Evolutionary conservation across 2,888 invertebrate genomes (phyloP).

Genomic region (Acrobeloides nanus): DNA sequence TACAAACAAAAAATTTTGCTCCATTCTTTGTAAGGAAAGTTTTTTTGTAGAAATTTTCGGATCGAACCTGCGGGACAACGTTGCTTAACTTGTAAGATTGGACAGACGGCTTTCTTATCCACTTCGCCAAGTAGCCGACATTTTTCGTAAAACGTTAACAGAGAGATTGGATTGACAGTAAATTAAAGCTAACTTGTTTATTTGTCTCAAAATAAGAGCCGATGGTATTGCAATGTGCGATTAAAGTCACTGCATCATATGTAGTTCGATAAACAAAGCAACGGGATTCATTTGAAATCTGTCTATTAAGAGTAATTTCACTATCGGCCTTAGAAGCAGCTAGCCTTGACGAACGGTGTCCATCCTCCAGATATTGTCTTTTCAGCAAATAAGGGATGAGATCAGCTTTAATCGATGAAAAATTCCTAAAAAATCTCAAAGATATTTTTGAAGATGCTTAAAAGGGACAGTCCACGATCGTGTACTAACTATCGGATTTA

Average conservation of each 20-base stretch:
- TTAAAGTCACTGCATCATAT: conserved; percentile 28
- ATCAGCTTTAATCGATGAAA: conserved; percentile 47
- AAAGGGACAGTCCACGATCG: no score
- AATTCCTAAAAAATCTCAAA: conserved; percentile 27
- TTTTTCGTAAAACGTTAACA: no score
- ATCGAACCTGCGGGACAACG: no score
- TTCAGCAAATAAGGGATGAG: conserved; percentile 38
- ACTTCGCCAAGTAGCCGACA: no score
- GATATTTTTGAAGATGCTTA: no score
- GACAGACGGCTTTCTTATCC: no score
- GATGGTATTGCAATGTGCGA: conserved; percentile 39
- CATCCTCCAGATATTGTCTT: conserved; percentile 23
- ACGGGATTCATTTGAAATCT: conserved; percentile 2
- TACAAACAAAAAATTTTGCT: no score
- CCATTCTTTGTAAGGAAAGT: no score
- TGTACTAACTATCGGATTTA: no score
- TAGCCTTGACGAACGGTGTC: no score
- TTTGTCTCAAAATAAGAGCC: conserved; percentile 47
- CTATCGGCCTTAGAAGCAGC: no score
- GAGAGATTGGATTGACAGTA: neutral
- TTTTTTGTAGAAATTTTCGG: conserved; percentile 3
- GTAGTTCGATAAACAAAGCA: conserved; percentile 34
- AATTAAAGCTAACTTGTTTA: conserved; percentile 26
- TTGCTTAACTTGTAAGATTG: no score
- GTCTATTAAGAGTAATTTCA: conserved; percentile 4